Evolutionary conservation across 2,113 vertebrate species (phyloP), one percentile per base, ranked within the genome.

Genomic region (Phylloscopus trochiloides): DNA sequence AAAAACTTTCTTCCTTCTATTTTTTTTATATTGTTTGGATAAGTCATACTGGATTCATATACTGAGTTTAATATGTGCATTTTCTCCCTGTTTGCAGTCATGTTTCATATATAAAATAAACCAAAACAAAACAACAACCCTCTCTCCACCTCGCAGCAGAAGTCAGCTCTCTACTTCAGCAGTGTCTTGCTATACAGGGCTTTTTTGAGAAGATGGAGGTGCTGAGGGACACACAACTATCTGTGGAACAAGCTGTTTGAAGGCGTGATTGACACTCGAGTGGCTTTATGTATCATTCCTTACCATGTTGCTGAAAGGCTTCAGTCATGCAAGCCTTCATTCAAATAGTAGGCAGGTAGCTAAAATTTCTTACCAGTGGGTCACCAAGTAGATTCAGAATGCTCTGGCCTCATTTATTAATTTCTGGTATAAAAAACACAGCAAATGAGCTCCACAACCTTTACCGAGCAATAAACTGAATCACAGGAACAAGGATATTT

Each of bases 381-480:
- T 66, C 90, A 89, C 38, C 2, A 10, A 84, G 63, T 45, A 86
- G 31, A 58, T 57, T 50, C 47, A 88, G 88, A 88, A 91, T 51
- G 76, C 38, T 73, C 32, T 73, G 88, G 67, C 74, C 78, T 90
- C 55, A 26, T 79, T 90, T 90, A 73, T 90, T 90, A 91, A 92
- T 89, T 94, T 94, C 55, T 94, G 61, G 40, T 71, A 34, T 88
- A 79, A 91, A 95, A 92, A 78, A 29, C 52, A 73, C 40, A 77
- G 75, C 43, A 83, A 95, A 80, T 59, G 75, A 76, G 43, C 86
- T 86, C 43, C 78, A 59, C 59, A 95, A 57, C 72, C 93, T 90
- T 93, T 94, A 80, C 75, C 72, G 92, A 94, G 57, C 90, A 94
- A 90, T 88, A 55, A 88, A 50, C 40, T 94, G 88, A 95, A 74